phyloP scores from a whole-genome alignment of 2,113 vertebrate genomes.

The Laterallus jamaicensis region DNA sequence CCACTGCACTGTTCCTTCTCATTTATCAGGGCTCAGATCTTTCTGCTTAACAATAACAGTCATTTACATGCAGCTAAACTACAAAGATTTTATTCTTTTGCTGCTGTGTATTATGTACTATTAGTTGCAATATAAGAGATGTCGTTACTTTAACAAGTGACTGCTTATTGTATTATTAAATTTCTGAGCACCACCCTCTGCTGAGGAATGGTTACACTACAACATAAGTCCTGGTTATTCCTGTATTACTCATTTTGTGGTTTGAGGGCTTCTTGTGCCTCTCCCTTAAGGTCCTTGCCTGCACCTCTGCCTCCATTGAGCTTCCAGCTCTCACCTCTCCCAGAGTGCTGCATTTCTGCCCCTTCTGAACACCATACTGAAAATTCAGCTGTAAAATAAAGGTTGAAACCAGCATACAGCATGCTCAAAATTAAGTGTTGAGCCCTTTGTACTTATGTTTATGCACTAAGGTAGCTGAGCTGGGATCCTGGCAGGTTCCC shows the following conservation, averaged over 20 bases:
- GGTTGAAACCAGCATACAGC: neutral
- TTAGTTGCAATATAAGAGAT: neutral
- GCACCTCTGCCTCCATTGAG: neutral
- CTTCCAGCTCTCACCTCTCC: neutral
- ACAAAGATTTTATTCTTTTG: neutral
- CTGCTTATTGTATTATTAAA: neutral
- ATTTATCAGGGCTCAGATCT: slow-evolving; percentile 9
- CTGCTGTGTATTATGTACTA: neutral
- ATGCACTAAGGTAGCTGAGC: neutral
- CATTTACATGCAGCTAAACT: slow-evolving; percentile 17
- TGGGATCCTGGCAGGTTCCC: neutral
- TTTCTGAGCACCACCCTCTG: neutral
- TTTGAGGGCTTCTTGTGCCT: neutral
- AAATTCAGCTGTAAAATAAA: neutral
- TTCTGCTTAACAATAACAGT: neutral
- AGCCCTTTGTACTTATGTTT: neutral
- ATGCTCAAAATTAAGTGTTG: neutral
- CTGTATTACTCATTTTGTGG: neutral
- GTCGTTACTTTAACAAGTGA: neutral
- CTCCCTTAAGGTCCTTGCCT: neutral
- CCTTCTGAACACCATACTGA: neutral
- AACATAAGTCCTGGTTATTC: neutral
- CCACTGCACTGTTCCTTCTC: neutral
- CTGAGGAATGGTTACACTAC: neutral
- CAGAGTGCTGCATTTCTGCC: neutral